A percentile compares a stretch with the other conserved stretches of the same genome.
Evolutionary conservation across 2,888 invertebrate species (phyloP).

Genomic region (Scelioninae gen. 1): DNA sequence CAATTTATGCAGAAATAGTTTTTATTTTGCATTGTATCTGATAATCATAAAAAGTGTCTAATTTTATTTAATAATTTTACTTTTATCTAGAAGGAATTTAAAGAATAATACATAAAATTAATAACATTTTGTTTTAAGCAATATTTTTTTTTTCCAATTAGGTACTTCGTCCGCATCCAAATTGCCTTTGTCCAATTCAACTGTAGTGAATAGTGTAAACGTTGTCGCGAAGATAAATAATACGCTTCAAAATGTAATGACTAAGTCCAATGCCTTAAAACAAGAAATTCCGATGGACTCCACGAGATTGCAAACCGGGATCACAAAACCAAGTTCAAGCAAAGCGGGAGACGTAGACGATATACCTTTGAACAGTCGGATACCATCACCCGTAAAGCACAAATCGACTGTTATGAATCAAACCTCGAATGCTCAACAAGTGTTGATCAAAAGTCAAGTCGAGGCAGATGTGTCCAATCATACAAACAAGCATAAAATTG

Average conservation of each 20-base stretch:
- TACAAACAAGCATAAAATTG: slow-evolving; percentile 83
- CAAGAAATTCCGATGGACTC: slow-evolving; percentile 77
- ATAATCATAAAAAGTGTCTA: too few relatives aligned
- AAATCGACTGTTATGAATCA: slow-evolving; percentile 79
- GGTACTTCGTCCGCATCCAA: slow-evolving; percentile 79
- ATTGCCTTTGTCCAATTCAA: slow-evolving; percentile 80
- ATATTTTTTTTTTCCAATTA: slow-evolving; percentile 23
- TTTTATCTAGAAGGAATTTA: neutral
- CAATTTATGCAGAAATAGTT: too few relatives aligned
- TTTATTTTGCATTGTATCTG: too few relatives aligned
- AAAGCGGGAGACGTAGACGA: slow-evolving; percentile 82
- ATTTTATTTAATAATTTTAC: too few relatives aligned
- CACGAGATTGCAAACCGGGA: slow-evolving; percentile 72
- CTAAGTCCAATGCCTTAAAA: slow-evolving; percentile 82
- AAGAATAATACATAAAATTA: neutral
- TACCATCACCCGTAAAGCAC: slow-evolving; percentile 82
- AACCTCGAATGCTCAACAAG: slow-evolving; percentile 76
- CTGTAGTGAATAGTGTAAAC: slow-evolving; percentile 79
- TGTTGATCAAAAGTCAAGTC: slow-evolving; percentile 77
- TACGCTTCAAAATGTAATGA: slow-evolving; percentile 79
- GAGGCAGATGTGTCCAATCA: slow-evolving; percentile 82
- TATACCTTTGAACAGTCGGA: slow-evolving; percentile 82
- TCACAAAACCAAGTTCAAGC: slow-evolving; percentile 79
- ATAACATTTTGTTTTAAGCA: neutral
- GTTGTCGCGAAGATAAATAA: slow-evolving; percentile 80